Evolutionary conservation across 2,113 vertebrate genomes (phyloP).

Genomic region (Stictonetta naevosa): DNA sequence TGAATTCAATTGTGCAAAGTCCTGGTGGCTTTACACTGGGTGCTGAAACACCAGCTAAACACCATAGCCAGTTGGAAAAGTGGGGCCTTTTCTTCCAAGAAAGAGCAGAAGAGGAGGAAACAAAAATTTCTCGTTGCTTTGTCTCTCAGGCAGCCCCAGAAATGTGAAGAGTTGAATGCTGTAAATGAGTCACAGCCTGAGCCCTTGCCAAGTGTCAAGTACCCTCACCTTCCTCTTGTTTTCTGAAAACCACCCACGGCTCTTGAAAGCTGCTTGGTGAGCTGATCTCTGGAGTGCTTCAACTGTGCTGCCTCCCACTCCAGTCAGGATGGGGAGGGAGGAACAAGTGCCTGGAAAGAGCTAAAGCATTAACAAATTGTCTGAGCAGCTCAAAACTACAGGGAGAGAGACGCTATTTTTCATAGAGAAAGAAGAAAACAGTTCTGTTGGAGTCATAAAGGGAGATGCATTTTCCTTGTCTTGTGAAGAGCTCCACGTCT

Average conservation of each 20-base stretch:
- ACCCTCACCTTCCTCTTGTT: background rate
- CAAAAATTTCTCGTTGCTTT: background rate
- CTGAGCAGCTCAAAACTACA: background rate
- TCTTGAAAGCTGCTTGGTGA: background rate
- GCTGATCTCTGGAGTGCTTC: background rate
- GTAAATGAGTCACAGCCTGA: background rate
- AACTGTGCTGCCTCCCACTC: rapidly evolving
- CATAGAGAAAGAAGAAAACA: background rate
- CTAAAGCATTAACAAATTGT: background rate
- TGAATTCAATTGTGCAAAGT: background rate
- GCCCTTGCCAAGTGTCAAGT: background rate
- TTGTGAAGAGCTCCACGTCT: background rate
- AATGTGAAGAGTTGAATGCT: background rate
- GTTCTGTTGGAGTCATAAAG: background rate
- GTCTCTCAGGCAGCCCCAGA: background rate
- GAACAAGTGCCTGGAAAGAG: background rate
- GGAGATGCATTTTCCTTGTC: background rate
- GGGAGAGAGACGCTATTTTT: background rate
- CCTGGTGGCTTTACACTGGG: background rate
- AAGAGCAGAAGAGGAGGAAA: background rate
- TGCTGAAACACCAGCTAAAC: background rate
- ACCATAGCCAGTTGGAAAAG: background rate
- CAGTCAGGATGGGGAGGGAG: background rate
- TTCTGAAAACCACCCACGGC: background rate
- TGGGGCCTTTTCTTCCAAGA: background rate